These are phyloP conservation scores for Tuberolachnus salignus DNA, from an alignment of 2,888 invertebrate genomes.

Conservation along the genomic window DNA sequence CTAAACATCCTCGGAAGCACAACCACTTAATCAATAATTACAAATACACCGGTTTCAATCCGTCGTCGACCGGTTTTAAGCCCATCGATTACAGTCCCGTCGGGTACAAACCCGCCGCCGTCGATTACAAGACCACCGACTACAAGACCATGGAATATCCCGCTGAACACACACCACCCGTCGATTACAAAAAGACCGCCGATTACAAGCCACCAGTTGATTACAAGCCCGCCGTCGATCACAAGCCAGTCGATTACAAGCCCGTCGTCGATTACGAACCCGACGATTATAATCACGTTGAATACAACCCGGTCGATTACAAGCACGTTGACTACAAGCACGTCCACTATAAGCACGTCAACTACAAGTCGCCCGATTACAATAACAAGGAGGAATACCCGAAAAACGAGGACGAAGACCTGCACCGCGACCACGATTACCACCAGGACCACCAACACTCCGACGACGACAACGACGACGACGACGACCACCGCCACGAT, in stretches of 20 bases:
- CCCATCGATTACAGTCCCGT: too few species aligned
- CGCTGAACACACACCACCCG: neutral
- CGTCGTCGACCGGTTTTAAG: neutral
- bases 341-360: constrained; percentile 2
- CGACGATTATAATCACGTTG: neutral
- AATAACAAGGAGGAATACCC: neutral
- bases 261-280: neutral
- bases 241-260: neutral
- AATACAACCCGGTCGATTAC: neutral
- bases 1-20: neutral
- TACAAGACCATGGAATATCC: too few species aligned
- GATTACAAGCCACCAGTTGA: neutral
- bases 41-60: neutral
- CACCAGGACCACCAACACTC: neutral
- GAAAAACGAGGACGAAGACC: neutral
- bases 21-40: neutral
- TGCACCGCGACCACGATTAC: neutral
- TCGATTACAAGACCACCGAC: neutral
- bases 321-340: constrained; percentile 28
- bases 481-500: neutral
- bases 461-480: neutral
- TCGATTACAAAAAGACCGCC: neutral
- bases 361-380: constrained; percentile 22
- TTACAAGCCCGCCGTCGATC: neutral
- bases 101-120: neutral